Percentiles rank a stretch among this genome's conserved stretches.
Evolutionary conservation across 1,140 invertebrate species (phyloP).

Genomic region (Sycobia sp.): DNA sequence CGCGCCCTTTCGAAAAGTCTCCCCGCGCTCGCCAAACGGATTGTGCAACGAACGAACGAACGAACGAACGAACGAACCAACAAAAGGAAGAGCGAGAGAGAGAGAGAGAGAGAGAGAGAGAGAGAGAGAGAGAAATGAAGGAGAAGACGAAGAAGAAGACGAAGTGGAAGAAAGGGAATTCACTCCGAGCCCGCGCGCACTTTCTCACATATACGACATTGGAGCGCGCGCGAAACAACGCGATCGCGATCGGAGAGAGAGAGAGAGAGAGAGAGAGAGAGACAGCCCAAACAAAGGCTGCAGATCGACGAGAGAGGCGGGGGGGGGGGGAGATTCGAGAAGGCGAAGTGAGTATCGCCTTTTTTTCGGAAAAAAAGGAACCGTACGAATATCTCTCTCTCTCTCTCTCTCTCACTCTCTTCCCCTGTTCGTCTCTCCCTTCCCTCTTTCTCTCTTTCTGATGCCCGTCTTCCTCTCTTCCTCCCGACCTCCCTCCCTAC

Average conservation of each 20-base stretch:
- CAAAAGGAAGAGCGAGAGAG: neutral
- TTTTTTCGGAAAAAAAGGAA: slow-evolving; percentile 21
- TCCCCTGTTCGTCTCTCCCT: no score
- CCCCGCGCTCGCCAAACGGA: no score
- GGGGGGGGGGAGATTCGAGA: slow-evolving; percentile 15
- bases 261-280: neutral
- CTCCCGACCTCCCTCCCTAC: no score
- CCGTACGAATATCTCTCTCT: slow-evolving; percentile 30
- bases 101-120: neutral
- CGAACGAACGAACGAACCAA: neutral
- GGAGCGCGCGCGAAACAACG: neutral
- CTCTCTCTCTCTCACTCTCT: no score
- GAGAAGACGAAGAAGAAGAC: neutral
- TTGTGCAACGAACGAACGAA: neutral
- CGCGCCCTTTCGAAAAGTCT: no score
- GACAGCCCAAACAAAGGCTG: slow-evolving; percentile 1
- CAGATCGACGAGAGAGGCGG: slow-evolving; percentile 2
- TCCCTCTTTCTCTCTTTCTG: no score
- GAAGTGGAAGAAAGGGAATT: no score
- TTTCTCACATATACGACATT: no score
- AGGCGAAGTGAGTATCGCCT: neutral
- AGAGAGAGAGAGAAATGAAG: neutral
- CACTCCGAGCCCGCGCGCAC: no score
- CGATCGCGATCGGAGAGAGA: neutral
- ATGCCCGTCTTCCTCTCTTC: no score